Evolutionary conservation across 2,888 invertebrate species (phyloP).

Genomic region (Zaprionus obscuricornis): DNA sequence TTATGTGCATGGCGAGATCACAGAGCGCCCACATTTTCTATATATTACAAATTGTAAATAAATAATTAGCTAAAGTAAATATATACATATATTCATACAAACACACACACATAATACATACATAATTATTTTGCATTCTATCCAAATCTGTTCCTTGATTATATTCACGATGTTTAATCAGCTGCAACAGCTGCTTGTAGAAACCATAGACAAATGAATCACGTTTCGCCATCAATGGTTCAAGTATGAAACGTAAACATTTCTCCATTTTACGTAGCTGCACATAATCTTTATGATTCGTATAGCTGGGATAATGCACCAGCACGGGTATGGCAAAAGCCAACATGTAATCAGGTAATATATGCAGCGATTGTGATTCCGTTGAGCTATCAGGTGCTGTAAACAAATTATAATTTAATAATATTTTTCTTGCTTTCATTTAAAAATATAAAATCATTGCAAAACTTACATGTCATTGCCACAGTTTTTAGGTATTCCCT

Average conservation of each 20-base stretch:
- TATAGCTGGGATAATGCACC: slow-evolving; percentile 95
- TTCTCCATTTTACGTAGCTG: slow-evolving; percentile 92
- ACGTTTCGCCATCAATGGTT: slow-evolving; percentile 95
- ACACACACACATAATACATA: slow-evolving; percentile 19
- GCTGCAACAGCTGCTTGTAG: slow-evolving; percentile 95
- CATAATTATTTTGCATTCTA: slow-evolving; percentile 61
- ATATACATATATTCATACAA: not conserved
- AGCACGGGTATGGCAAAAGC: slow-evolving; percentile 98
- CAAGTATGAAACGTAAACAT: slow-evolving; percentile 96
- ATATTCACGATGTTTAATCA: slow-evolving; percentile 97
- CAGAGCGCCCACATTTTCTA: slow-evolving; percentile 99
- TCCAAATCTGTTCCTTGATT: slow-evolving; percentile 91
- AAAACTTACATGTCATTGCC: slow-evolving; percentile 84
- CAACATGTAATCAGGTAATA: slow-evolving; percentile 98
- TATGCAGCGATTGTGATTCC: slow-evolving; percentile 90
- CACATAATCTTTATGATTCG: slow-evolving; percentile 88
- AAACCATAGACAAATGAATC: slow-evolving; percentile 98
- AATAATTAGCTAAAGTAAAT: slow-evolving; percentile 8
- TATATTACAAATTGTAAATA: slow-evolving; percentile 42
- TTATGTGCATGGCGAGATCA: slow-evolving; percentile 95
- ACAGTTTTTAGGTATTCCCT: slow-evolving; percentile 95
- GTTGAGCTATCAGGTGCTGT: slow-evolving; percentile 72
- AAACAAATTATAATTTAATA: slow-evolving; percentile 2
- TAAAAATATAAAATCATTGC: not conserved
- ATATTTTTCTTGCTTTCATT: not conserved